A percentile compares a stretch with the other conserved stretches of the same genome.
These are phyloP conservation scores for Danio jaintianensis DNA, from an alignment of 2,797 vertebrate species.

Conservation along the genomic window DNA sequence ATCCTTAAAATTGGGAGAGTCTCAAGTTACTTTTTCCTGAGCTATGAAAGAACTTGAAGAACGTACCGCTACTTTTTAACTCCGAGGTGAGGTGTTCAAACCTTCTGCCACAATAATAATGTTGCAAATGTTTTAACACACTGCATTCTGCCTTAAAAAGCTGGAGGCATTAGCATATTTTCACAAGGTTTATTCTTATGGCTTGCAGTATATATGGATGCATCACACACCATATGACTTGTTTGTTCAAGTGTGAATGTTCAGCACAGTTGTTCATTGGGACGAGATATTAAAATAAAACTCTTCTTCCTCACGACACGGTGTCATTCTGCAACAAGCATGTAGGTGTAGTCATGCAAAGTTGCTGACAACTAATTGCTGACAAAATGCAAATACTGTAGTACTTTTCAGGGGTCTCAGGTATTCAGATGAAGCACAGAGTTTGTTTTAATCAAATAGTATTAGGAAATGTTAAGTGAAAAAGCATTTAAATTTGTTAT, in stretches of 20 bases:
- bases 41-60: too few relatives aligned
- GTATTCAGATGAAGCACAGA: too few relatives aligned
- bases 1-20: too few relatives aligned
- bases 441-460: too few relatives aligned
- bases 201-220: not conserved
- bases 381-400: too few relatives aligned
- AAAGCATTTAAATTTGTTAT: too few relatives aligned
- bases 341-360: not conserved
- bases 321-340: not conserved
- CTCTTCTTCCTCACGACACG: not conserved
- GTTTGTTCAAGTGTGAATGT: not conserved
- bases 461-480: too few relatives aligned
- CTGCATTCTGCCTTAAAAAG: not conserved
- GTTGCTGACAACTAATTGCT: not conserved
- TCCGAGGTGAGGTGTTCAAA: not conserved
- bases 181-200: not conserved
- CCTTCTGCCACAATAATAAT: not conserved
- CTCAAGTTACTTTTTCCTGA: too few relatives aligned
- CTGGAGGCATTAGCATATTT: not conserved
- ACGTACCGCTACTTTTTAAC: not conserved
- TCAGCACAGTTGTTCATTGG: not conserved
- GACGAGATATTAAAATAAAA: not conserved
- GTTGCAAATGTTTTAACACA: conserved; percentile 7
- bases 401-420: too few relatives aligned
- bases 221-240: not conserved